Conservation (phyloP, 2,888 invertebrate species). For the Fragum sueziense region DNA sequence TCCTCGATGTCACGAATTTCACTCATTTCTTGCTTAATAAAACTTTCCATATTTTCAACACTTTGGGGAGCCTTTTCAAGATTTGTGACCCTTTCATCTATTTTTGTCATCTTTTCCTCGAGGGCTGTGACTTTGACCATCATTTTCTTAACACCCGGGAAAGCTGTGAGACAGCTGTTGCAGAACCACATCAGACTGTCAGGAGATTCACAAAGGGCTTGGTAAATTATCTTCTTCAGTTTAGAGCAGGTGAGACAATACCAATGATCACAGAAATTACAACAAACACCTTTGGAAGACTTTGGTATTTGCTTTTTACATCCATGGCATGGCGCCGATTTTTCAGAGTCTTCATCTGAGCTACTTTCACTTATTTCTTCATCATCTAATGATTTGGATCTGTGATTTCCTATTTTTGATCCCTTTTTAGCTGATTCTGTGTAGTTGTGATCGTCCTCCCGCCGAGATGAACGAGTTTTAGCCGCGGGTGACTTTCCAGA, state of each 20-base stretch:
- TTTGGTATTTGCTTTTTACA: neutral
- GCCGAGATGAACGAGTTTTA: too few species aligned
- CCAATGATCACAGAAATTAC: neutral
- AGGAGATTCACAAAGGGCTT: neutral
- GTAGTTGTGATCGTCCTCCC: too few species aligned
- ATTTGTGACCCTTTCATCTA: neutral
- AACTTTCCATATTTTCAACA: neutral
- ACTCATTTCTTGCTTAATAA: neutral
- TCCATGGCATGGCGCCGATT: neutral
- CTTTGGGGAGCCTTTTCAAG: neutral
- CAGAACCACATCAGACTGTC: constrained; percentile 8
- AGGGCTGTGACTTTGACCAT: neutral
- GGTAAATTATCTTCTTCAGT: neutral
- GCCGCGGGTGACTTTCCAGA: too few species aligned
- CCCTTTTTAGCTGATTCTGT: too few species aligned
- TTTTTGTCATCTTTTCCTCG: neutral
- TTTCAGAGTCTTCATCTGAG: neutral
- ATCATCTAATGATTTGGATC: too few species aligned
- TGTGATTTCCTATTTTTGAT: too few species aligned
- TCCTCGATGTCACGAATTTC: neutral
- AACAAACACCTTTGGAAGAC: neutral
- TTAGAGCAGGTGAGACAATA: neutral
- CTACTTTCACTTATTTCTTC: too few species aligned
- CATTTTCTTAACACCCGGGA: constrained; percentile 9
- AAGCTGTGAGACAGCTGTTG: neutral